Base-by-base conservation (phyloP, 2,113 vertebrate genomes). In the Lophochroa leadbeateri region DNA sequence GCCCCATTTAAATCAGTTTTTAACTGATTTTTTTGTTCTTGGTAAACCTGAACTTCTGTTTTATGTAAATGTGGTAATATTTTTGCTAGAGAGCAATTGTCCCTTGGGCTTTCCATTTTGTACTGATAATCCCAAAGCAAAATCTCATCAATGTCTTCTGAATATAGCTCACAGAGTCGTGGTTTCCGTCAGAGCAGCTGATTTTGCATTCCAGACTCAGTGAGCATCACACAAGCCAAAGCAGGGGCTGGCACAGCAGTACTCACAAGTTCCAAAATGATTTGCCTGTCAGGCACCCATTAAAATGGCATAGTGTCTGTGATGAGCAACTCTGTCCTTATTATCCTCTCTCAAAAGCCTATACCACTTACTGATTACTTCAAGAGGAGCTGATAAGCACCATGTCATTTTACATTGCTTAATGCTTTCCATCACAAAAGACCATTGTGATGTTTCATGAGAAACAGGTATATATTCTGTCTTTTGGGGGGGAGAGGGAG, bases 291-390 rank as follows among this genome's bases (percentile, higher is more conserved):
- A 92, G 81, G 29, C 78, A 58, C 70, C 33, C 33, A 9, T 85
- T 79, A 61, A 92, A 86, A 88, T 74, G 79, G 71, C 52, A 50
- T 70, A 2, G 0, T 57, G 43, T 70, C 68, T 33, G 13, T 74
- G 60, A 87, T 91, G 90, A 96, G 89, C 31, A 92, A 58, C 69
- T 78, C 35, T 58, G 4, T 70, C 78, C 72, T 91, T 72, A 91
- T 95, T 92, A 93, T 91, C 41, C 68, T 89, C 76, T 74, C 67
- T 80, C 74, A 90, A 91, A 93, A 90, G 78, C 75, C 53, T 93
- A 7, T 46, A 71, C 75, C 52, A 41, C 90, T 89, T 82, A 65
- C 78, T 80, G 89, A 91, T 88, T 95, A 80, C 84, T 88, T 90
- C 58, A 80, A 76, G 78, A 82, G 78, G 31, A 85, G 63, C 0